A percentile compares a stretch with the other conserved stretches of the same genome.
These are phyloP conservation scores for Troides helena DNA, from an alignment of 2,888 invertebrate species.

Conservation along the genomic window DNA sequence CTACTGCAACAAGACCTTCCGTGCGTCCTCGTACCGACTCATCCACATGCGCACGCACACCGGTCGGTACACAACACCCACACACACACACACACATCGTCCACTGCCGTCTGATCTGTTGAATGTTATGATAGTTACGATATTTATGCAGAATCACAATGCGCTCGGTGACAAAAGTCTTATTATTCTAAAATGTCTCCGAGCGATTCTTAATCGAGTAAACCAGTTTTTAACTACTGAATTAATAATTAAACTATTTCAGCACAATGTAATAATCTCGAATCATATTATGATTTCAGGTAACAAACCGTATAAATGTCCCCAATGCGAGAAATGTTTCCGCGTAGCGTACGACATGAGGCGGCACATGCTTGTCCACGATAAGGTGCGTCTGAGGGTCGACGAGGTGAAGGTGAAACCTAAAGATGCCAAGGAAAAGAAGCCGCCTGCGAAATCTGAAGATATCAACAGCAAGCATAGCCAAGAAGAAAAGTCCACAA, in stretches of 20 bases:
- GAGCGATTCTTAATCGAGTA: no score
- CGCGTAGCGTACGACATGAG: conserved; percentile 91
- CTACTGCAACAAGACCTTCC: conserved; percentile 89
- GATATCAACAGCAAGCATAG: conserved; percentile 31
- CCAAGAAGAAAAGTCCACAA: conserved; percentile 32
- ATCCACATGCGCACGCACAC: conserved; percentile 93
- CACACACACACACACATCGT: no score
- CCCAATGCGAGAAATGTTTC: conserved; percentile 89
- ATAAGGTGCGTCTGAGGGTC: conserved; percentile 50
- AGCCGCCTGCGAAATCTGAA: background rate
- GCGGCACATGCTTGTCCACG: conserved; percentile 87
- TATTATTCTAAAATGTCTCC: no score
- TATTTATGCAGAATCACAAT: no score
- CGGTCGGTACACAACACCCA: conserved; percentile 63
- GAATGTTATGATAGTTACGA: no score
- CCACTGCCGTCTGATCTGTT: no score
- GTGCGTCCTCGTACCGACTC: conserved; percentile 91
- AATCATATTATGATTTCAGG: conserved; percentile 63
- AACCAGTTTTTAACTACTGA: no score
- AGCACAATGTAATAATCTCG: no score
- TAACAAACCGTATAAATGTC: conserved; percentile 88
- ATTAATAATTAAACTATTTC: no score
- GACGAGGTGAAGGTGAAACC: conserved; percentile 44
- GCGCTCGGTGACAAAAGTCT: no score
- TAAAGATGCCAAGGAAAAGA: conserved; percentile 34